A percentile compares a stretch with the other conserved stretches of the same genome.
Conservation (phyloP, 2,888 invertebrate species). For the Cephus rjabovi region DNA sequence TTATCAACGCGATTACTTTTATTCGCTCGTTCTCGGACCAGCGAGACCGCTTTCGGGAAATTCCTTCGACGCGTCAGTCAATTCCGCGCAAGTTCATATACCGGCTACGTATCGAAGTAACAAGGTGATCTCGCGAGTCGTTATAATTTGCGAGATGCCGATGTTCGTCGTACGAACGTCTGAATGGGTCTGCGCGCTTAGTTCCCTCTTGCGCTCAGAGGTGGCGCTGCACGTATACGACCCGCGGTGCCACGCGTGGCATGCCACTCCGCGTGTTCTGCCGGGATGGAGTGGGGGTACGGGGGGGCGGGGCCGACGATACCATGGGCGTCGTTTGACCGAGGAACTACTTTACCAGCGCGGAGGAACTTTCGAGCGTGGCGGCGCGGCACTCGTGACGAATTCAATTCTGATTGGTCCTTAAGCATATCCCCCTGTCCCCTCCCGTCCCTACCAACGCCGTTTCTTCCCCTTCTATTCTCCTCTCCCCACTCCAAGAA, state of each 20-base stretch:
- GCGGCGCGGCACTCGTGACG: conserved; percentile 68
- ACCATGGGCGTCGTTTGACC: conserved; percentile 59
- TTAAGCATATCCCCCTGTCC: conserved; percentile 66
- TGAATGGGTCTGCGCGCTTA: conserved; percentile 68
- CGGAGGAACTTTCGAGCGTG: conserved; percentile 55
- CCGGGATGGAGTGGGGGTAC: conserved; percentile 42
- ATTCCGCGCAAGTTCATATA: neutral
- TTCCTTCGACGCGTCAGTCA: conserved; percentile 6
- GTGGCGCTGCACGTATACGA: conserved; percentile 64
- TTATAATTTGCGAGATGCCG: conserved; percentile 47
- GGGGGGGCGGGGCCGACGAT: conserved; percentile 54
- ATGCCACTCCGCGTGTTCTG: conserved; percentile 46
- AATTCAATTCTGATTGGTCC: conserved; percentile 74
- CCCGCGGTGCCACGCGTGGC: conserved; percentile 22
- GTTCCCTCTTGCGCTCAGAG: conserved; percentile 67
- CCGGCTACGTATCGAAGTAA: neutral
- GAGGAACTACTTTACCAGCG: conserved; percentile 60
- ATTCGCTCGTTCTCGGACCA: conserved; percentile 12
- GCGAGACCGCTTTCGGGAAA: conserved; percentile 11
- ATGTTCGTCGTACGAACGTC: conserved; percentile 71
- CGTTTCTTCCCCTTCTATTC: conserved; percentile 43
- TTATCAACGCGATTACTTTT: conserved; percentile 30
- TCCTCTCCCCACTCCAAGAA: conserved; percentile 54
- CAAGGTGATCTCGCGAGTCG: conserved; percentile 22
- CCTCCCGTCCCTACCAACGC: conserved; percentile 41